These are phyloP conservation scores for Eupithecia subfuscata DNA, from an alignment of 2,888 invertebrate genomes.

Conservation along the genomic window DNA sequence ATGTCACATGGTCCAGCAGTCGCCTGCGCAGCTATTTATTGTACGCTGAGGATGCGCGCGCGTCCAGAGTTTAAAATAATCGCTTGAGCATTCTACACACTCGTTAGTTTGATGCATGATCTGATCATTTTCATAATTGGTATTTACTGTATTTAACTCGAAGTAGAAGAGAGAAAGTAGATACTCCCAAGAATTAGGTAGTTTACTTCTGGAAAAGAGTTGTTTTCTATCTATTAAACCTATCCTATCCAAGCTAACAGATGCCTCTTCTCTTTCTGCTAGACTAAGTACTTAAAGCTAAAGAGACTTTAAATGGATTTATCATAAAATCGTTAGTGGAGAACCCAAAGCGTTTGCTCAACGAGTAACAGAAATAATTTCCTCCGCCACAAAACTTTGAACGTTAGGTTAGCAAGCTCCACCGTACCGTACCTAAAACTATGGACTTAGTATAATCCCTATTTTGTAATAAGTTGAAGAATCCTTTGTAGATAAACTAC, in stretches of 20 bases:
- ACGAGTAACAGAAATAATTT: conserved; percentile 50
- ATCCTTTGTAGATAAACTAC: conserved; percentile 42
- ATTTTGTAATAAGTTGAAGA: conserved; percentile 51
- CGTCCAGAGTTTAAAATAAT: conserved; percentile 47
- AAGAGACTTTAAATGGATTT: conserved; percentile 5
- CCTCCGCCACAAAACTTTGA: conserved; percentile 50
- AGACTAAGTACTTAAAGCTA: not conserved
- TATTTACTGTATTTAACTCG: not conserved
- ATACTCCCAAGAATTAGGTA: not conserved
- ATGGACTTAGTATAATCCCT: conserved; percentile 48
- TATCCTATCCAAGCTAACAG: not conserved
- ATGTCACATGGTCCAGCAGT: conserved; percentile 45
- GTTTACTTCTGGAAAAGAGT: not conserved
- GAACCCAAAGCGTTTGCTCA: conserved; percentile 48
- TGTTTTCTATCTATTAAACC: not conserved
- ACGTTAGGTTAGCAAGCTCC: conserved; percentile 43
- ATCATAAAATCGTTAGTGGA: conserved; percentile 50
- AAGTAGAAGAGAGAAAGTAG: not conserved
- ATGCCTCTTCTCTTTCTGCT: not conserved
- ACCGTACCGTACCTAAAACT: conserved; percentile 47
- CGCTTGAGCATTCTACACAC: conserved; percentile 32
- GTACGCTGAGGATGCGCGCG: conserved; percentile 38
- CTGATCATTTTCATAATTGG: conserved; percentile 30
- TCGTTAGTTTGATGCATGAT: conserved; percentile 29
- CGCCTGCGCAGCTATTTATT: conserved; percentile 45